Base-by-base conservation (phyloP, 1,140 invertebrate genomes). In the Macrosteles quadrilineatus region DNA sequence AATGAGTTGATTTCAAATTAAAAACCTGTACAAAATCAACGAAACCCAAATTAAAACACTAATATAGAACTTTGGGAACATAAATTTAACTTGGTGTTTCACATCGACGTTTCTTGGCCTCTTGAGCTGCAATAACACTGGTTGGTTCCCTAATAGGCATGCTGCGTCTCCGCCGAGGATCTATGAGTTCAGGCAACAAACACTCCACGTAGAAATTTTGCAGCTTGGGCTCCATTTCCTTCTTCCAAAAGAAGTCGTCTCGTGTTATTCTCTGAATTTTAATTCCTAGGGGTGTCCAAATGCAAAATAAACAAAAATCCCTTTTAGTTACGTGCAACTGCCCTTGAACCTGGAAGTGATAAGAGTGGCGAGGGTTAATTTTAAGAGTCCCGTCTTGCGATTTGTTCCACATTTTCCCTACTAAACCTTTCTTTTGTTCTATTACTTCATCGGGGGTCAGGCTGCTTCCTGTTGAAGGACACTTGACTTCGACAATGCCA, bases 261-360 rank as follows among this genome's bases (percentile, higher is more conserved):
- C 70, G 65, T 55, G 67, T 12, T n/a, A 75, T 75, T 6, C 47
- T 59, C 21, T 72, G 29, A 19, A 68, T 11, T 23, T 71, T 70
- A 29, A 76, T 40, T 25, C 72, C 76, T 57, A 74, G 72, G n/a
- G 73, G 69, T 1, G 79, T 79, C 74, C 75, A 82, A 0, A 82
- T 47, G 25, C 73, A 73, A 73, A 81, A 80, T 47, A 81, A 75
- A 70, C 80, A 80, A 70, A 76, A 79, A 17, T 73, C 59, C 59
- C 76, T 43, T 23, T 73, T 70, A 2, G 77, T 79, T 0, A 82
- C 70, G 30, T 75, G 75, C 14, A 83, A 55, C 63, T 83, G 80
- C 21, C 78, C 79, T 68, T 81, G 79, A 31, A 81, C 69, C 73
- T 82, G 81, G 71, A 76, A 80, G 71, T 77, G 82, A 71, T 80